These are phyloP conservation scores for Toxotes chatareus DNA, from an alignment of 2,113 vertebrate genomes.

Conservation along the genomic window DNA sequence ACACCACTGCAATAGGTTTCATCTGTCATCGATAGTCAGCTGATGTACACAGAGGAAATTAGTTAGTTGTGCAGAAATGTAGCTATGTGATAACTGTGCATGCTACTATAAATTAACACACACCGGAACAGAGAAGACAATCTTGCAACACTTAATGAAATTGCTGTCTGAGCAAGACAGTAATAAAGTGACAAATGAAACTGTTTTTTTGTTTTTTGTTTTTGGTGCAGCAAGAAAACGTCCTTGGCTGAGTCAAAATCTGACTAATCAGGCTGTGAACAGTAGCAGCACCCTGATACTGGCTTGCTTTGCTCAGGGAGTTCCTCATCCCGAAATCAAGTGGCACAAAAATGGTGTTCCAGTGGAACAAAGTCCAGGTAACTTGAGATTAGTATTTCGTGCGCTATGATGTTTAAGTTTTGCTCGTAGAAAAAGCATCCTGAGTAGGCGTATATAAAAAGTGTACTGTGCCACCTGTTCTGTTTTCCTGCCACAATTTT, in stretches of 20 bases:
- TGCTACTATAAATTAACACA: background rate
- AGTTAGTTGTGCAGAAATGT: background rate
- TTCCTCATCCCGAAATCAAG: constrained; percentile 82
- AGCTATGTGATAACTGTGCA: background rate
- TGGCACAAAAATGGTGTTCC: constrained; percentile 89
- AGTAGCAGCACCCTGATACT: constrained; percentile 90
- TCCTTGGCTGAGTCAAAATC: constrained; percentile 87
- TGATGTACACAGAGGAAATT: background rate
- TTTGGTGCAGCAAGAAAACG: constrained; percentile 79
- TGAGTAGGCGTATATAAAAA: too few species aligned
- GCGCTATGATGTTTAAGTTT: background rate
- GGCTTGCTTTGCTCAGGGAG: constrained; percentile 85
- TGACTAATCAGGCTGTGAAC: constrained; percentile 90
- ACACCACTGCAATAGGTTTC: background rate
- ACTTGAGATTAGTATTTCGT: constrained; percentile 12
- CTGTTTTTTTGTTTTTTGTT: background rate
- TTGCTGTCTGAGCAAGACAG: background rate
- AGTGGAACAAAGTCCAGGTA: constrained; percentile 88
- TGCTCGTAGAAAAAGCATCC: background rate
- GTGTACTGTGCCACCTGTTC: background rate
- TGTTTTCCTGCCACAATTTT: background rate
- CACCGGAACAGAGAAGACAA: background rate
- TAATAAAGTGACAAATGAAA: background rate
- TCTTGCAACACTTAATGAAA: background rate
- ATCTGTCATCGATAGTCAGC: background rate